Evolutionary conservation across 1,140 invertebrate species (phyloP), one percentile per base, ranked within the genome.

Genomic region (Leptopilina clavipes): DNA sequence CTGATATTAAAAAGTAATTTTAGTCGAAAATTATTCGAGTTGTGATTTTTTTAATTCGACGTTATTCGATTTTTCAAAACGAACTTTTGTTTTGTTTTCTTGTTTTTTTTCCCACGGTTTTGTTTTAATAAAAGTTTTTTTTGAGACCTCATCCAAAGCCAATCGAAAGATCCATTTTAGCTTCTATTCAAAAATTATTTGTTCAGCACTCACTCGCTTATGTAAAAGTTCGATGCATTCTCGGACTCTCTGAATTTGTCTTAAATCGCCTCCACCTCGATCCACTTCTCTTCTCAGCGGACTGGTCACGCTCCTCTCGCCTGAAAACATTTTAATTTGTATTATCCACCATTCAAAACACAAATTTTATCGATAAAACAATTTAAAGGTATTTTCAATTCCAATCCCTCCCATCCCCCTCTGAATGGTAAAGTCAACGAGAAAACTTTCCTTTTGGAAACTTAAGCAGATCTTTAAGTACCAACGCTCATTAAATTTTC

Each of bases 171-270:
- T 65, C 25, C 11, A 65, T 65, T 65, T 65, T 25, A 22, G 19
- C 25, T 31, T 65, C 19, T 31, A n/a, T n/a, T n/a, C n/a, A n/a
- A 65, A 65, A 65, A 65, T 14, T 31, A 22, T 65, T 65, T 65
- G 22, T 65, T 31, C 19, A 65, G 22, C 59, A 81, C 86, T 88
- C 77, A 88, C 86, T 82, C 85, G 84, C 77, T 86, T 88, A 37
- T 86, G 78, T 48, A 86, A 73, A 75, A 86, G 79, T 56, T 88
- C 86, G 37, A 73, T 77, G 78, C 79, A 84, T 31, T 88, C 84
- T 19, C 83, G 75, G n/a, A 71, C 37, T 7, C 81, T 78, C 7
- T 82, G 83, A 9, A 79, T 77, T n/a, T 84, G 83, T 45, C 80
- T 78, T 1, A 80, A 65, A n/a, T 77, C 59, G 18, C 83, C 83